phyloP scores from a whole-genome alignment of 2,797 vertebrate genomes.

The Myripristis murdjan region DNA sequence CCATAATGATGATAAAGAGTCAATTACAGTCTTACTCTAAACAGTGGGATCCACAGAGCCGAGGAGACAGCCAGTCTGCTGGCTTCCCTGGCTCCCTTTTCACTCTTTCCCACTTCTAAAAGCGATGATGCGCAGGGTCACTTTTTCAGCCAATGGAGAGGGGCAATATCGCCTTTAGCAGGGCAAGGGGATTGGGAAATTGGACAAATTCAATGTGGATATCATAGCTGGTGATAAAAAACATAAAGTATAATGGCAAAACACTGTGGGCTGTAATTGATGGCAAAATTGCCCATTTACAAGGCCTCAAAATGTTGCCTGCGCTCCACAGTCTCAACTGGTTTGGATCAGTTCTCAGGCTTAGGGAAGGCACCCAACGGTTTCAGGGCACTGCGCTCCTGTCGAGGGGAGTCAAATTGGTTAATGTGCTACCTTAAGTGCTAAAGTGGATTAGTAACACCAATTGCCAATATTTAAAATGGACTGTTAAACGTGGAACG shows the following conservation, averaged over 20 bases:
- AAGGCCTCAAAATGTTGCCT: slow-evolving; percentile 14
- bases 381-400: background rate
- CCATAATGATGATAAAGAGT: slow-evolving; percentile 83
- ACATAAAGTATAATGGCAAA: slow-evolving; percentile 36
- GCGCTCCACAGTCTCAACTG: slow-evolving; percentile 20
- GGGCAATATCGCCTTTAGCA: slow-evolving; percentile 31
- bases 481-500: background rate
- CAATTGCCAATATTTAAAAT: slow-evolving; percentile 4
- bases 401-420: slow-evolving; percentile 20
- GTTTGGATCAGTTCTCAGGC: slow-evolving; percentile 19
- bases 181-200: slow-evolving; percentile 24
- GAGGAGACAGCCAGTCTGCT: slow-evolving; percentile 79
- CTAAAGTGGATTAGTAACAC: slow-evolving; percentile 22
- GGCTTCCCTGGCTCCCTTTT: slow-evolving; percentile 57
- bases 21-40: slow-evolving; percentile 82
- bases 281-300: slow-evolving; percentile 26
- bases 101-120: slow-evolving; percentile 58
- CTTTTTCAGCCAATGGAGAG: slow-evolving; percentile 52
- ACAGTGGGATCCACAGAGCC: slow-evolving; percentile 73
- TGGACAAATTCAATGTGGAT: slow-evolving; percentile 37
- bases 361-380: background rate
- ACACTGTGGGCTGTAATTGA: slow-evolving; percentile 13
- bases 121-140: slow-evolving; percentile 51
- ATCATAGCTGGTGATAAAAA: slow-evolving; percentile 23
- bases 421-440: slow-evolving; percentile 34